These are phyloP conservation scores for fruit fly (Drosophila melanogaster) DNA, from an alignment of 1,140 invertebrate species.

Conservation along the genomic window DNA sequence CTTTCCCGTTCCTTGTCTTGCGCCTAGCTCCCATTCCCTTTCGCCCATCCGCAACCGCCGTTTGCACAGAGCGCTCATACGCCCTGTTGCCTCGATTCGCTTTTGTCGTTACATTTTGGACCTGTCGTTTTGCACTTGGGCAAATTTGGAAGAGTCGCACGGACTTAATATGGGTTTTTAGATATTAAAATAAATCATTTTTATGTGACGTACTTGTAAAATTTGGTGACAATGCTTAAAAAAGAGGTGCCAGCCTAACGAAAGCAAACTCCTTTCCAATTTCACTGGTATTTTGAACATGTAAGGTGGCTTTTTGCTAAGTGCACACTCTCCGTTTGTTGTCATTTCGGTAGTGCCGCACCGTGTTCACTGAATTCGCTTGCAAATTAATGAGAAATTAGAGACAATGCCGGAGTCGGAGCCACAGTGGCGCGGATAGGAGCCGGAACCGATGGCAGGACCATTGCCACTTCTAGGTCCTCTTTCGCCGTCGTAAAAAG, in stretches of 20 bases:
- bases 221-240: no score
- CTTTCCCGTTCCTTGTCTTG: neutral
- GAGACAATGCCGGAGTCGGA: slow-evolving; percentile 67
- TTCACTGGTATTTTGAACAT: no score
- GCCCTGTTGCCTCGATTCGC: slow-evolving; percentile 75
- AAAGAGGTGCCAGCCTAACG: no score
- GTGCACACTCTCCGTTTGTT: slow-evolving; percentile 53
- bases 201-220: no score
- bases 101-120: slow-evolving; percentile 65
- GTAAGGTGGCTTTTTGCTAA: neutral
- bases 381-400: slow-evolving; percentile 84
- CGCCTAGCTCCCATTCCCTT: neutral
- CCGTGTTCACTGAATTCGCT: slow-evolving; percentile 82
- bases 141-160: neutral
- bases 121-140: slow-evolving; percentile 5
- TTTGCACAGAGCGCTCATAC: slow-evolving; percentile 73
- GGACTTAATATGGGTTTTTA: no score
- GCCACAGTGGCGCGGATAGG: slow-evolving; percentile 18
- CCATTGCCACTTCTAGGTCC: slow-evolving; percentile 24
- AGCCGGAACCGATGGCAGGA: neutral
- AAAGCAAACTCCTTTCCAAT: neutral
- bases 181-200: no score
- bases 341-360: slow-evolving; percentile 46
- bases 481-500: slow-evolving; percentile 76
- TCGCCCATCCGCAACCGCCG: slow-evolving; percentile 16